Percentiles rank a stretch among this genome's conserved stretches.
These are phyloP conservation scores for Buphagus erythrorhynchus DNA, from an alignment of 2,797 vertebrate species.

Conservation along the genomic window DNA sequence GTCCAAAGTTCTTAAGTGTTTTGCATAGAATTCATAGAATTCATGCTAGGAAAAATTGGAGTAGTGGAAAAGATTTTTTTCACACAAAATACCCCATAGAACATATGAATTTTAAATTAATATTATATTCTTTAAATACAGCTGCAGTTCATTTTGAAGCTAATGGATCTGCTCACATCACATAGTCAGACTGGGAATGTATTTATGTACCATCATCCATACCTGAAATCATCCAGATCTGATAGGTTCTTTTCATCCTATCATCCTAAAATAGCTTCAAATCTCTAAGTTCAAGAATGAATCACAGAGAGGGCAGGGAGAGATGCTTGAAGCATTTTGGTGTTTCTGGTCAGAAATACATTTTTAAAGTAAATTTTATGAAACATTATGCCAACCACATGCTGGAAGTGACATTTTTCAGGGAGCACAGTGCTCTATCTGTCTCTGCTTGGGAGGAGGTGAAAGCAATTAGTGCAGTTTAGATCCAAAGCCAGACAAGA, in stretches of 20 bases:
- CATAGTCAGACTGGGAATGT: not conserved
- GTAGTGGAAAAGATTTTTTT: not conserved
- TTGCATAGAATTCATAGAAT: not conserved
- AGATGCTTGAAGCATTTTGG: not conserved
- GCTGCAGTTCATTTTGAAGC: not conserved
- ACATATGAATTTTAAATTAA: not conserved
- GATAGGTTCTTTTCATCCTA: not conserved
- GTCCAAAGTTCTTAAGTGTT: not conserved
- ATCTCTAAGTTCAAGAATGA: not conserved
- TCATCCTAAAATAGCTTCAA: not conserved
- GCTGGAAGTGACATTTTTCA: not conserved
- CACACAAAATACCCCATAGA: not conserved
- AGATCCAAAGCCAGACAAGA: not conserved
- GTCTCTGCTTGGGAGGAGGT: not conserved
- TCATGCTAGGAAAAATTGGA: not conserved
- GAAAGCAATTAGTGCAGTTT: not conserved
- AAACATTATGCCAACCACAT: not conserved
- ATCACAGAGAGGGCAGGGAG: not conserved
- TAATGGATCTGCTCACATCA: not conserved
- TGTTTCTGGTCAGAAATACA: not conserved
- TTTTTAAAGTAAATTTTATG: not conserved
- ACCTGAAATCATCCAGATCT: not conserved
- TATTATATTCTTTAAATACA: not conserved
- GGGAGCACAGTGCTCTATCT: not conserved
- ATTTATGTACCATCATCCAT: not conserved